Percentiles rank a stretch among this genome's conserved stretches.
Conservation (phyloP, 2,113 vertebrate genomes). For the Anser cygnoides region DNA sequence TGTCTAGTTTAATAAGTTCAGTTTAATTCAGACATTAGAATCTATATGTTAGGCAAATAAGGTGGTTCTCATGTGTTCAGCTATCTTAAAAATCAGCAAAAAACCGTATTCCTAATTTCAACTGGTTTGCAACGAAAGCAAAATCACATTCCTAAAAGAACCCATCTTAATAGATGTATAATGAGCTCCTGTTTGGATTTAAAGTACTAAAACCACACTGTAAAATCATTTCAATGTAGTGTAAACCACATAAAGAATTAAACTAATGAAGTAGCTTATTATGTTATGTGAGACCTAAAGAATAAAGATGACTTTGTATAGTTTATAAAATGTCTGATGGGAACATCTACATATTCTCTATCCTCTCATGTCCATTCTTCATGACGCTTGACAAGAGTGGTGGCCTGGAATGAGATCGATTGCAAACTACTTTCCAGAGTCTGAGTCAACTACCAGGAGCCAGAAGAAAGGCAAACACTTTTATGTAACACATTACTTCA, state of each 20-base stretch:
- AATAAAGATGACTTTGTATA: neutral
- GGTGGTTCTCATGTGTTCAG: neutral
- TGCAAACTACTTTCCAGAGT: neutral
- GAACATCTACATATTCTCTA: rapidly evolving
- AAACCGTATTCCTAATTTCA: neutral
- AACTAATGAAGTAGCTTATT: neutral
- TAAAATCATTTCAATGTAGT: neutral
- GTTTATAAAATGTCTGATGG: neutral
- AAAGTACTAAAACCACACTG: neutral
- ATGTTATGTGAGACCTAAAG: neutral
- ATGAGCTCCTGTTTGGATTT: neutral
- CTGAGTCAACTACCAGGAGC: rapidly evolving
- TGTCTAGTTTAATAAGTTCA: neutral
- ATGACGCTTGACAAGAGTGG: neutral
- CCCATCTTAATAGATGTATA: neutral
- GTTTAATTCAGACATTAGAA: neutral
- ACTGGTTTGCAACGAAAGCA: neutral
- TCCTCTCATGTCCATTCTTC: neutral
- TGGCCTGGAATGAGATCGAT: neutral
- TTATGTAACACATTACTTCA: neutral
- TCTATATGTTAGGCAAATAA: neutral
- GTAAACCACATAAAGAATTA: neutral
- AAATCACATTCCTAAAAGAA: neutral
- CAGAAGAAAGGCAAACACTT: neutral
- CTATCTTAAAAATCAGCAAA: neutral